Conservation (phyloP, 2,888 invertebrate genomes). For the Polymixis lichenea region DNA sequence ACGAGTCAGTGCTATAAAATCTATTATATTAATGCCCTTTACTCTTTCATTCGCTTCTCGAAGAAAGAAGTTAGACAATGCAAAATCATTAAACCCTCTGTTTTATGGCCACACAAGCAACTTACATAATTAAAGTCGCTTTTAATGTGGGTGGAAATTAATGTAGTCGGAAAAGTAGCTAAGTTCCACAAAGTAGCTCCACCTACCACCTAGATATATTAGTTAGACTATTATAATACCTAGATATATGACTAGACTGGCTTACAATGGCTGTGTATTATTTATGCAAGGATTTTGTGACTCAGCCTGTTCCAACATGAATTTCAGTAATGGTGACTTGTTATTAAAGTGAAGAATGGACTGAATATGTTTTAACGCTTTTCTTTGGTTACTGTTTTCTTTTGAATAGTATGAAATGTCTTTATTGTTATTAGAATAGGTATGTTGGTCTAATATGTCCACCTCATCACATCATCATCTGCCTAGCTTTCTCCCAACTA, state of each 20-base stretch:
- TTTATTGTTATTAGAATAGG: neutral
- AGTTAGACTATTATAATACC: conserved; percentile 34
- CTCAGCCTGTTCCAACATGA: conserved; percentile 43
- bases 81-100: conserved; percentile 51
- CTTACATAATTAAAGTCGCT: conserved; percentile 84
- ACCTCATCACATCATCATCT: neutral
- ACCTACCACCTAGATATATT: conserved; percentile 28
- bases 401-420: neutral
- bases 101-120: conserved; percentile 68
- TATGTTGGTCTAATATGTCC: neutral
- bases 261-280: conserved; percentile 57
- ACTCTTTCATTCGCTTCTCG: too few species aligned
- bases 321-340: conserved; percentile 41
- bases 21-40: too few species aligned
- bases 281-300: conserved; percentile 64
- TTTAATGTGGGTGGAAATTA: conserved; percentile 87
- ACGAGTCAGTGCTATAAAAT: too few species aligned
- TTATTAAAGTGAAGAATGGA: conserved; percentile 25
- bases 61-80: too few species aligned
- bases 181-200: conserved; percentile 48
- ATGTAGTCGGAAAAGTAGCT: conserved; percentile 82
- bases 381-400: neutral
- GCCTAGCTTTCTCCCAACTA: neutral
- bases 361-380: neutral
- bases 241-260: conserved; percentile 52